These are phyloP conservation scores for Calliphora vomitoria DNA, from an alignment of 2,888 invertebrate genomes.

Conservation along the genomic window DNA sequence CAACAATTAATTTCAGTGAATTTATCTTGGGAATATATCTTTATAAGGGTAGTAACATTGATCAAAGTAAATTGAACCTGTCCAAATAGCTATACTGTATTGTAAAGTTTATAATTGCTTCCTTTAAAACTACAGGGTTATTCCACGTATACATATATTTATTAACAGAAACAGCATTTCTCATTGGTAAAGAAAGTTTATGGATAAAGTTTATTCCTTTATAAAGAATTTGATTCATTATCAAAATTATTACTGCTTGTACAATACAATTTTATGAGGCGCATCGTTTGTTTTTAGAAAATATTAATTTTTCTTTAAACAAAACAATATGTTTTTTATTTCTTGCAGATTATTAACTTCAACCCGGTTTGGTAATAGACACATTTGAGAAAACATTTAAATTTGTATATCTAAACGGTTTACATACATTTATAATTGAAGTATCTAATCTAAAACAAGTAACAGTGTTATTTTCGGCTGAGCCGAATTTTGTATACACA, in stretches of 20 bases:
- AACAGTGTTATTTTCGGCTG: too few species aligned
- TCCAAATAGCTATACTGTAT: too few species aligned
- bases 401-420: too few species aligned
- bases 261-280: conserved; percentile 76
- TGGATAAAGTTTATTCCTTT: conserved; percentile 51
- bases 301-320: conserved; percentile 5
- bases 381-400: not conserved
- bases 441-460: too few species aligned
- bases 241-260: conserved; percentile 77
- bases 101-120: too few species aligned
- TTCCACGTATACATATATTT: not conserved
- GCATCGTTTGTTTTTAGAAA: conserved; percentile 42
- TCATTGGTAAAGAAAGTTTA: conserved; percentile 10
- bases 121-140: too few species aligned
- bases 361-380: not conserved
- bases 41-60: too few species aligned
- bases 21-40: too few species aligned
- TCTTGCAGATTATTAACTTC: not conserved
- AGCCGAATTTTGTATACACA: too few species aligned
- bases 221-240: conserved; percentile 73
- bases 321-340: conserved; percentile 10
- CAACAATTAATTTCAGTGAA: too few species aligned
- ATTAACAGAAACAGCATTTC: not conserved
- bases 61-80: too few species aligned
- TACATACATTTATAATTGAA: too few species aligned